Evolutionary conservation across 2,888 invertebrate genomes (phyloP), one percentile per base, ranked within the genome.

Genomic region (Dendrolimus pini): DNA sequence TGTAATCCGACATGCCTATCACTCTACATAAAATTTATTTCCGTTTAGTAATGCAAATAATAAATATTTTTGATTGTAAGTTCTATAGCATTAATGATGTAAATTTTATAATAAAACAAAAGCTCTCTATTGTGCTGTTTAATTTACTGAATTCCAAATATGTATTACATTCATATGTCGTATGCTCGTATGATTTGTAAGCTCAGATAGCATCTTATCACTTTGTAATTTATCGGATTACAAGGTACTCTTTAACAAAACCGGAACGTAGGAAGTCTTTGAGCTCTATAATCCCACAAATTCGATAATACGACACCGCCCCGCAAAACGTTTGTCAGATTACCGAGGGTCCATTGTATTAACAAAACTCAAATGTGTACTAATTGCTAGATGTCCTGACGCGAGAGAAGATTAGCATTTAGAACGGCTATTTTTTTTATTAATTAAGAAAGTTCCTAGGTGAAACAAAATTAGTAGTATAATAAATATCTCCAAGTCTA

Each of bases 191-290:
- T 47, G 47, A 47, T 47, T 47, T 47, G 47, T 47, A 47, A 7
- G n/a, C 7, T 47, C 9, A 47, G 8, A 47, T 47, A 47, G 9
- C 9, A 47, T 47, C 10, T 47, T 10, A 47, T 47, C 10, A 47
- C 12, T 47, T 47, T 52, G 53, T 41, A 54, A 18, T 13, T 61
- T 59, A 63, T 66, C 59, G 56, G n/a, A 18, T 47, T 47, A 47
- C 47, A 47, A 47, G 47, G 12, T 10, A 47, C 10, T 47, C 47
- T 47, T 47, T 47, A 7, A 47, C 2, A 47, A 47, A 47, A 47
- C 0, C 47, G 47, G 9, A 9, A 2, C 7, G 47, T 47, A 47
- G 9, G 47, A 6, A 6, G 47, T 2, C 47, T 47, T 0, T 3
- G 47, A 6, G 6, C 47, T 47, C 47, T 47, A 47, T 47, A 47